These are phyloP conservation scores for Agrilus planipennis DNA, from an alignment of 1,140 invertebrate genomes.

Conservation along the genomic window DNA sequence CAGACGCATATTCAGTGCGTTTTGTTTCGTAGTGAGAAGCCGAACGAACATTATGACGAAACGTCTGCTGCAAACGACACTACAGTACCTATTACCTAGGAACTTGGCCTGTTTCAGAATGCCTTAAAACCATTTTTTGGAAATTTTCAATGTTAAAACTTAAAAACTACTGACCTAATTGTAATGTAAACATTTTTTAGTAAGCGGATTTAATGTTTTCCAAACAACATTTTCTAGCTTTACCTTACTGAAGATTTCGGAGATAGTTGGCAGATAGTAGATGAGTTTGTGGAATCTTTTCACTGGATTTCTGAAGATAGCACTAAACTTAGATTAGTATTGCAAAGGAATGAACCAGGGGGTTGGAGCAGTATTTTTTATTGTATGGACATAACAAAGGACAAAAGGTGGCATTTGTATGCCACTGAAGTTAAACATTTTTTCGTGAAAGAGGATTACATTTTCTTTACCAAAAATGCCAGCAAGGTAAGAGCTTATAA, in stretches of 20 bases:
- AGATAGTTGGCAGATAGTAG: constrained; percentile 49
- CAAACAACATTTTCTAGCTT: constrained; percentile 41
- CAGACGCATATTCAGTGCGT: too few species aligned
- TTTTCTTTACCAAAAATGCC: constrained; percentile 64
- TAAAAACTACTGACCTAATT: too few species aligned
- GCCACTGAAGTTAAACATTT: constrained; percentile 67
- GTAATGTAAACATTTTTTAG: too few species aligned
- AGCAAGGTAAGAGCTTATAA: constrained; percentile 40
- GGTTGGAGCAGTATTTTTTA: constrained; percentile 48
- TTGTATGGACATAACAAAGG: constrained; percentile 34
- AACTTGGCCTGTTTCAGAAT: too few species aligned
- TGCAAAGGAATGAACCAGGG: constrained; percentile 55
- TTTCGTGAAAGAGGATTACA: constrained; percentile 67
- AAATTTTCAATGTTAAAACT: too few species aligned
- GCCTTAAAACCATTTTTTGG: too few species aligned
- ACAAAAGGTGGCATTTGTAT: constrained; percentile 37
- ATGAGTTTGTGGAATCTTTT: constrained; percentile 65
- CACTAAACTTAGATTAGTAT: constrained; percentile 40
- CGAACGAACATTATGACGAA: too few species aligned
- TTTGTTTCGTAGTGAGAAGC: too few species aligned
- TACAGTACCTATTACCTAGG: too few species aligned
- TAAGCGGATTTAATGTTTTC: too few species aligned
- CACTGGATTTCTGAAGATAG: constrained; percentile 46
- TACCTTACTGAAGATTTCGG: constrained; percentile 68
- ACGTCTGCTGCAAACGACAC: too few species aligned